phyloP scores from a whole-genome alignment of 37 sponge, comb jelly and placozoan species.

The Geodia barretti region DNA sequence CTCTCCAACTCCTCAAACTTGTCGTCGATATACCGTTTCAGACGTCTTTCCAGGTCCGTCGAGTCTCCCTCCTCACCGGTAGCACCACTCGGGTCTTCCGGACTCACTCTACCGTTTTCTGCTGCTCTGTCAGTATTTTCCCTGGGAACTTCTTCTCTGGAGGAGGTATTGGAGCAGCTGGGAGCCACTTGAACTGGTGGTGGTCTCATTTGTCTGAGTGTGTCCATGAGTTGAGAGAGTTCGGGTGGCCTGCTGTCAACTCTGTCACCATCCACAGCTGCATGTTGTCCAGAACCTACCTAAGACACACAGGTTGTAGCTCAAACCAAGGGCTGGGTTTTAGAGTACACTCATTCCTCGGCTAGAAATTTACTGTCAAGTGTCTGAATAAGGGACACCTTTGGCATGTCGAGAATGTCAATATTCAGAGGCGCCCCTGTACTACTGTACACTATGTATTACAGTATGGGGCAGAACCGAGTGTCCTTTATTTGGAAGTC shows the following conservation, averaged over 20 bases:
- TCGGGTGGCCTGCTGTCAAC: constrained; percentile 1
- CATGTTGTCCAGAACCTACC: not conserved
- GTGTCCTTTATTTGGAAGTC: no score
- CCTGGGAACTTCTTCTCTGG: not conserved
- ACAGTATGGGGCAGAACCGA: no score
- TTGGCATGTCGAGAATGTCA: no score
- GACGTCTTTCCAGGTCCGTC: constrained; percentile 15
- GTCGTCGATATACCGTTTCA: constrained; percentile 28
- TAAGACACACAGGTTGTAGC: not conserved
- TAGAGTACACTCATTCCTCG: not conserved
- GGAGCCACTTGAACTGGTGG: not conserved
- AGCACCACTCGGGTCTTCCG: not conserved
- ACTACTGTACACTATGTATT: no score
- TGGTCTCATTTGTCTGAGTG: constrained; percentile 29
- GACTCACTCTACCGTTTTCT: not conserved
- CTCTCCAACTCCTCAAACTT: constrained; percentile 36
- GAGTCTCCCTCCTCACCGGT: not conserved
- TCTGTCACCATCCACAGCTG: no score
- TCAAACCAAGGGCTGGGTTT: not conserved
- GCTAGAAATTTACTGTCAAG: no score
- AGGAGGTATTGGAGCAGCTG: not conserved
- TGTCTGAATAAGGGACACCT: no score
- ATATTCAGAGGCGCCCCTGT: no score
- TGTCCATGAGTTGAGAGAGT: constrained; percentile 8
- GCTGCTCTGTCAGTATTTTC: not conserved